Base-by-base conservation (phyloP, 2,888 invertebrate genomes). In the Parnassius glacialis region DNA sequence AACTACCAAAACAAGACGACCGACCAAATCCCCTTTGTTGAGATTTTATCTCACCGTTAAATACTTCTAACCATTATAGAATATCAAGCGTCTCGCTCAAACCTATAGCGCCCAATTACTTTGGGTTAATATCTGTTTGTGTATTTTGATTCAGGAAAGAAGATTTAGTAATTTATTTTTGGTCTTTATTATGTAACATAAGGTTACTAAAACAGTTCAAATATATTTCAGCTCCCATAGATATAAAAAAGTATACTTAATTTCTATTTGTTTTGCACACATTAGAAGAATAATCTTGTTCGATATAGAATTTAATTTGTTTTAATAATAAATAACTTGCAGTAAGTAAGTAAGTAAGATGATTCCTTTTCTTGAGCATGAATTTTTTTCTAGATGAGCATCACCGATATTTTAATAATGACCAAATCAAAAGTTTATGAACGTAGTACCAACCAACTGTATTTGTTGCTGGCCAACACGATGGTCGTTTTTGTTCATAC, bases 31-130 rank as follows among this genome's bases (percentile, higher is more conserved):
- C 87, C 87, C 83, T 90, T 90, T 90, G 89, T 90, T 87, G 83
- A 90, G 90, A 90, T 90, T 90, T 88, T 90, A 90, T 90, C 90
- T 89, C 79, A 76, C 85, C 83, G 87, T 90, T 90, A 90, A 90
- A 90, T 90, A 89, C 87, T 90, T 89, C 83, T 85, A 86, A 85
- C 87, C 87, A 88, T 87, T 87, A 88, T 79, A 84, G 82, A 87
- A 83, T 83, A 86, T 86, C 83, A 82, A 78, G 75, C 84, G 81
- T 83, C 85, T 84, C 83, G 76, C 80, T 84, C 80, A 75, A 80
- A 85, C 85, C 82, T 76, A 84, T 82, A 83, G 85, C 83, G 82
- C 80, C 80, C 83, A 81, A 83, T 85, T 81, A 81, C 77, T 64
- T 59, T 56, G 58, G 81, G 77, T 79, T 80, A 83, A 83, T 85